Base-by-base conservation (phyloP, 2,113 vertebrate species). In the Rana temporaria region DNA sequence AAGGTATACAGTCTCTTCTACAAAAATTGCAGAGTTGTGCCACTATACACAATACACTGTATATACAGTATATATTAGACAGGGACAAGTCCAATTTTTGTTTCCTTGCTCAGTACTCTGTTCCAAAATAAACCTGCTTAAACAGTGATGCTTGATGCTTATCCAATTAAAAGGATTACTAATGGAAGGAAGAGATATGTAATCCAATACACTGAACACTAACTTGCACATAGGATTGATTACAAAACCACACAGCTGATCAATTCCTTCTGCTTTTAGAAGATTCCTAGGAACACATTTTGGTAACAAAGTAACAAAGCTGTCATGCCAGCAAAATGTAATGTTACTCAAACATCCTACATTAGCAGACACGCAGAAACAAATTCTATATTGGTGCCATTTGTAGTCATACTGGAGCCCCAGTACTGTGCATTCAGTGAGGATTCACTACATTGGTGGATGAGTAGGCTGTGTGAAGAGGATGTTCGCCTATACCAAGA, bases 81-180 rank as follows among this genome's bases (percentile, higher is more conserved):
- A 73, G 57, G 30, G 32, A 15, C 30, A 34, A 56, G 32, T 22
- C 18, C 59, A 32, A 60, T 42, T 62, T 56, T 56, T 62, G 32
- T 53, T 26, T n/a, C 70, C 56, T 73, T 73, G 70, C 56, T 22
- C 17, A 32, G 32, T 22, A 14, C 34, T 42, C 38, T 75, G 72
- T 42, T 75, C 57, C 72, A 60, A 75, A 62, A 75, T 75, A 59
- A 75, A 75, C 60, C 72, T 75, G 38, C 72, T 75, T 75, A 75
- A 75, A 60, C 72, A 75, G 72, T 75, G 19, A 75, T 75, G 71
- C 71, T 34, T 59, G 71, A 74, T 74, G 72, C 72, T 75, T 62
- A 75, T 75, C 72, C 72, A 75, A 75, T 75, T 75, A 75, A 75
- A 75, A 38, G 56, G 72, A 62, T 75, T 75, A 75, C 72, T 75